Evolutionary conservation across 2,888 invertebrate genomes (phyloP), one percentile per base, ranked within the genome.

Genomic region (Branchipolynoe longqiensis): DNA sequence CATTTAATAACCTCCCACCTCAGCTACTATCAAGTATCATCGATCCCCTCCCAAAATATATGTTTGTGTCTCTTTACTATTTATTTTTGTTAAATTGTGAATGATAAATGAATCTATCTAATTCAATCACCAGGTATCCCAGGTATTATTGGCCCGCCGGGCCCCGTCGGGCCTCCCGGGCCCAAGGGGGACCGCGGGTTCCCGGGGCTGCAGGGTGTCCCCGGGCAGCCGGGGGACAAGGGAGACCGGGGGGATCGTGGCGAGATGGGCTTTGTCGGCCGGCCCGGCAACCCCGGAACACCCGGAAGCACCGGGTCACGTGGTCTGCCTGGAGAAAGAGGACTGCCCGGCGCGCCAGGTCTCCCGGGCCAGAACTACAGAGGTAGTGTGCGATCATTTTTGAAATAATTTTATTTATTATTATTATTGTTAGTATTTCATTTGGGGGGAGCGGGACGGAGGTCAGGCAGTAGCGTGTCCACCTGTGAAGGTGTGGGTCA

Each of bases 161-260:
- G 58, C 2, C 41, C 38, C 12, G 3, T 12, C 0, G 82, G 82
- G 22, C 82, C 59, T 6, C 31, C 33, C n/a, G 82, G 82, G 0
- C 31, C 56, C 8, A 33, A 0, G 6, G 82, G 82, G 8, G 31
- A 31, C n/a, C 31, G 14, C 6, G 82, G 82, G 3, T 58, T 58
- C 3, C n/a, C 33, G 12, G 82, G 82, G 18, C 1, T n/a, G 12
- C n/a, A 8, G 22, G 82, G 82, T 33, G 33, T 38, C 12, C 36
- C n/a, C 6, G 82, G 82, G 2, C 25, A 36, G 12, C 56, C 56
- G n/a, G 82, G 82, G 31, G 82, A 82, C 58, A 14, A 56, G 1
- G 82, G 82, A 0, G 31, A 14, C 22, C 14, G 25, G 12, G 82
- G 82, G 2, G 48, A 41, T n/a, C 25, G 38, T 22, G 82, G 78